A percentile compares a stretch with the other conserved stretches of the same genome.
phyloP scores from a whole-genome alignment of 2,113 vertebrate genomes.

The Sialia sialis region DNA sequence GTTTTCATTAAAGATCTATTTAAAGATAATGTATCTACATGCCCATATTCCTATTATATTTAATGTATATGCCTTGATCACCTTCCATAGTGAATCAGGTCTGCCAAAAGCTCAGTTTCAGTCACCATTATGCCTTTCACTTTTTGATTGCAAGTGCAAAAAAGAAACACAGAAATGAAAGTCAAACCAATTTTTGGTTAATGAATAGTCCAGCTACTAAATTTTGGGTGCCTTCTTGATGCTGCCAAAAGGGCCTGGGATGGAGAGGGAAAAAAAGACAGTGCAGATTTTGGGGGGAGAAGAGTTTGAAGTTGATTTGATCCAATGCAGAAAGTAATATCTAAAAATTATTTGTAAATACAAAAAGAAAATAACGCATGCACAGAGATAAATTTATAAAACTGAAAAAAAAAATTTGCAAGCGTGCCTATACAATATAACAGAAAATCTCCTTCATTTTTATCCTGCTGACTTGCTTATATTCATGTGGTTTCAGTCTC shows the following conservation, averaged over 20 bases:
- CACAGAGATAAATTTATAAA: background rate
- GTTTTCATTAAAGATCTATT: background rate
- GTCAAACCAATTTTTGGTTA: background rate
- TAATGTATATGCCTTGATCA: background rate
- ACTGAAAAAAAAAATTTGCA: background rate
- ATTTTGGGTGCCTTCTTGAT: background rate
- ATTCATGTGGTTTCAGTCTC: conserved; percentile 43
- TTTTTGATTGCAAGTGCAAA: background rate
- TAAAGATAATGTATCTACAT: background rate
- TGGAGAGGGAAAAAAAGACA: background rate
- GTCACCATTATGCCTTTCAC: background rate
- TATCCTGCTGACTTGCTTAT: conserved; percentile 22
- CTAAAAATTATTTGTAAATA: background rate
- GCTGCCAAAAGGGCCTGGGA: background rate
- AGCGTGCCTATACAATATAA: background rate
- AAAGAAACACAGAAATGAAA: background rate
- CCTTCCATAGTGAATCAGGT: background rate
- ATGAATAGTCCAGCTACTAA: background rate
- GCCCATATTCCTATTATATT: background rate
- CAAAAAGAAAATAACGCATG: background rate
- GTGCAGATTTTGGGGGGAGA: background rate
- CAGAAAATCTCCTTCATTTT: conserved; percentile 26
- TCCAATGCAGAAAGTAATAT: background rate
- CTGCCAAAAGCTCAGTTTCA: background rate
- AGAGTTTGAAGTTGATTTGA: background rate